Evolutionary conservation across 2,888 invertebrate genomes (phyloP).

Genomic region (Trissolcus brochymenae): DNA sequence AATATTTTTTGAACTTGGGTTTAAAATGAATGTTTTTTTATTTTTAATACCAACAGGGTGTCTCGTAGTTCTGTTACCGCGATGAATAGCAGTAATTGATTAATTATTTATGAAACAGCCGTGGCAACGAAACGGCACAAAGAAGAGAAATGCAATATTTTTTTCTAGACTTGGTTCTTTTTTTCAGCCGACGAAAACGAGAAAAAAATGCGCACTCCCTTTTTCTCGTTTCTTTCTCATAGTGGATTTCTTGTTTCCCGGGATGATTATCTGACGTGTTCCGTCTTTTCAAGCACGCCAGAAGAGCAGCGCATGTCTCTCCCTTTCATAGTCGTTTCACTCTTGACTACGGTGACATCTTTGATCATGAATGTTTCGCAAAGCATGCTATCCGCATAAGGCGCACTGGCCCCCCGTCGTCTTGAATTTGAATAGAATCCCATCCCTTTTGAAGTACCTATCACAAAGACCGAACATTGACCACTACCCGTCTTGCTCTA

Average conservation of each 20-base stretch:
- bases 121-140: slow-evolving; percentile 8
- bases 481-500: slow-evolving; percentile 56
- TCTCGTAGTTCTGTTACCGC: background rate
- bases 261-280: slow-evolving; percentile 67
- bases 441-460: slow-evolving; percentile 71
- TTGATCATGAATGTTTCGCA: slow-evolving; percentile 71
- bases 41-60: slow-evolving; percentile 2
- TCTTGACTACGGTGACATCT: slow-evolving; percentile 67
- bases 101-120: slow-evolving; percentile 33
- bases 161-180: slow-evolving; percentile 6
- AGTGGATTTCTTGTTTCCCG: slow-evolving; percentile 59
- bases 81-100: slow-evolving; percentile 10
- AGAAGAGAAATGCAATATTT: slow-evolving; percentile 24
- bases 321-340: slow-evolving; percentile 53
- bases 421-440: slow-evolving; percentile 71
- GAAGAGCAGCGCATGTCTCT: slow-evolving; percentile 44
- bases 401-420: slow-evolving; percentile 56
- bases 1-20: background rate
- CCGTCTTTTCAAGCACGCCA: slow-evolving; percentile 62
- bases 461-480: slow-evolving; percentile 59
- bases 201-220: slow-evolving; percentile 40
- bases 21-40: slow-evolving; percentile 8
- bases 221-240: slow-evolving; percentile 35
- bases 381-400: slow-evolving; percentile 62
- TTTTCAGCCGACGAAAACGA: slow-evolving; percentile 37